Evolutionary conservation across 35 echinoderm and acorn worm species (phyloP), one percentile per base, ranked within the genome.

Genomic region (Holothuria glaberrima): DNA sequence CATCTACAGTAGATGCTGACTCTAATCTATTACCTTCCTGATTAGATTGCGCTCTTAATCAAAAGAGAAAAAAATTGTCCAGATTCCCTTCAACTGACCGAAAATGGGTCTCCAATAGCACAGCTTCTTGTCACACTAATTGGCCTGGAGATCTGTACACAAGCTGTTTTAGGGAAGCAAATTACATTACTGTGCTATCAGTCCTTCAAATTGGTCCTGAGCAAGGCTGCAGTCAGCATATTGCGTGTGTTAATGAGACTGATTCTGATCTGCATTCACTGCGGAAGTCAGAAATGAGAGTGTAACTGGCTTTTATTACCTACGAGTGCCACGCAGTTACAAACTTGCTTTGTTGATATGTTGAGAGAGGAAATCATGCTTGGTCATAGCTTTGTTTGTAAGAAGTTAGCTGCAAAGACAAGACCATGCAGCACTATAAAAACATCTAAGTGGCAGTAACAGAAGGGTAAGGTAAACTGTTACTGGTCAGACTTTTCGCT

Each of bases 101-200:
- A 78, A 78, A 48, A 48, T 78, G 50, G 74, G 74, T 78, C 74
- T 78, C 74, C 38, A 48, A 32, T 75, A 78, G 74, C 74, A 78
- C 50, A 78, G 38, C 74, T 78, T 78, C 74, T 48, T 78, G 74
- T 48, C 74, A 78, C 38, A 78, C 74, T 78, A 78, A 78, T 78
- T 78, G 74, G 21, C 74, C 74, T 22, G 50, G 38, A 48, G 74
- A 78, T 78, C 74, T 78, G 74, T 78, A 78, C 38, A 78, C 74
- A 78, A 78, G 74, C 74, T 78, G 74, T 78, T 78, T 78, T 78
- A 48, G 41, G 41, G 36, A 78, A 78, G 74, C 74, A 78, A 78
- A 78, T 78, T 78, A 78, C 74, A 78, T 78, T 78, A 78, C 74
- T n/a, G 44, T 17, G 14, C 74, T 48, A 78, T 78, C 74, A 78